Percentiles rank a stretch among this genome's conserved stretches.
Evolutionary conservation across 2,888 invertebrate genomes (phyloP).

Genomic region (Sphaeridia pumilis): DNA sequence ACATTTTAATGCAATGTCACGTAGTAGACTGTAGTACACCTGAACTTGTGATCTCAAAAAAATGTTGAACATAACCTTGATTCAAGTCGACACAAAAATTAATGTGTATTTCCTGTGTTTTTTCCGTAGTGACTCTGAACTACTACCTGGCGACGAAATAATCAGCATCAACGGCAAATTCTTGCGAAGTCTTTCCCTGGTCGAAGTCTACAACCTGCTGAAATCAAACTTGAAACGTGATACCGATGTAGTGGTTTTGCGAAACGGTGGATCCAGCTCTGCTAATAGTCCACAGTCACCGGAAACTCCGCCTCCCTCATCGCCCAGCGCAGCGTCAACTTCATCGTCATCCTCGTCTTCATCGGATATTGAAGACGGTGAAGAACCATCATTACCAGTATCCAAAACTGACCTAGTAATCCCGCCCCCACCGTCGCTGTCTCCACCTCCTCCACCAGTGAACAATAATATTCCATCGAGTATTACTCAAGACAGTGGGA

Average conservation of each 20-base stretch:
- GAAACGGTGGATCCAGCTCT: constrained; percentile 7
- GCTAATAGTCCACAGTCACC: neutral
- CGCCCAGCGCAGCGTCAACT: neutral
- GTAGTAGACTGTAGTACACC: too few relatives aligned
- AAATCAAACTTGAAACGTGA: constrained; percentile 28
- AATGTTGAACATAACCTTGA: too few relatives aligned
- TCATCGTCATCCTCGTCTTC: constrained; percentile 3
- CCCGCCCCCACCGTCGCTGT: constrained; percentile 15
- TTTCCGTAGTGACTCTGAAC: constrained; percentile 57
- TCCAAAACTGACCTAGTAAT: constrained; percentile 5
- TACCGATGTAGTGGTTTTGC: constrained; percentile 29
- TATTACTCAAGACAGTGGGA: constrained; percentile 20
- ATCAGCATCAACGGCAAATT: constrained; percentile 76
- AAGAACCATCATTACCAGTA: too few relatives aligned
- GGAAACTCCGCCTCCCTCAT: too few relatives aligned
- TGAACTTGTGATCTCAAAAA: too few relatives aligned
- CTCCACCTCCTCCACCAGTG: constrained; percentile 12
- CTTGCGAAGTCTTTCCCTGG: constrained; percentile 57
- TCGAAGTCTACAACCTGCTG: constrained; percentile 46
- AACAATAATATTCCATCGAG: constrained; percentile 27
- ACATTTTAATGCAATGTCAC: too few relatives aligned
- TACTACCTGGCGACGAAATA: constrained; percentile 76
- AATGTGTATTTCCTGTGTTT: too few relatives aligned
- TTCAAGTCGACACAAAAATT: too few relatives aligned
- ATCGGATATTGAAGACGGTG: neutral